phyloP scores from a whole-genome alignment of 2,888 invertebrate species.

The Orthosia cruda region DNA sequence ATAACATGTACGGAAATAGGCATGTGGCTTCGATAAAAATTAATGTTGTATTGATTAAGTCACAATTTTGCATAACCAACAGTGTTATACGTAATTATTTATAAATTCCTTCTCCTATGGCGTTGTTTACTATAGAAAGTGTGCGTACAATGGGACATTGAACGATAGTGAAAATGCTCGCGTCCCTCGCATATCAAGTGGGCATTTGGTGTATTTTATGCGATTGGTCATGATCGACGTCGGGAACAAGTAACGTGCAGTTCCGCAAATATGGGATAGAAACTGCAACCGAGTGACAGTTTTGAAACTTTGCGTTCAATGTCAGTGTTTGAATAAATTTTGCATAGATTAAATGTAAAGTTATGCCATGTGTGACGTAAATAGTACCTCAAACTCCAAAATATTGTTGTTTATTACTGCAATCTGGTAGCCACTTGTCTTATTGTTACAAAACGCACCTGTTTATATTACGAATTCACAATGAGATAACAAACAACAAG shows the following conservation, averaged over 20 bases:
- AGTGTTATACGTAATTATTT: conserved; percentile 74
- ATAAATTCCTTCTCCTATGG: conserved; percentile 75
- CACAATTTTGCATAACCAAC: conserved; percentile 66
- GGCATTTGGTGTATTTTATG: conserved; percentile 73
- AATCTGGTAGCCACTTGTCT: not conserved
- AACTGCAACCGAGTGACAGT: conserved; percentile 53
- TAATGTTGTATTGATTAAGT: conserved; percentile 67
- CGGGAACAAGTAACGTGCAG: conserved; percentile 59
- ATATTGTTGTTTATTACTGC: not conserved
- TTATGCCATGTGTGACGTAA: not conserved
- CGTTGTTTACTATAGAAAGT: conserved; percentile 88
- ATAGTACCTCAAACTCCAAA: not conserved
- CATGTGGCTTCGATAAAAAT: conserved; percentile 44
- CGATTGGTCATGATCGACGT: conserved; percentile 68
- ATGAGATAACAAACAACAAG: not conserved
- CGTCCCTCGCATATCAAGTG: conserved; percentile 81
- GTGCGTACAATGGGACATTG: conserved; percentile 84
- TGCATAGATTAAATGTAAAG: not conserved
- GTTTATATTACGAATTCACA: conserved; percentile 7
- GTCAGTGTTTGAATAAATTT: not conserved
- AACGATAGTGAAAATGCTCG: conserved; percentile 89
- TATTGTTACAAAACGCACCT: conserved; percentile 3
- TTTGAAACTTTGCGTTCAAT: conserved; percentile 18
- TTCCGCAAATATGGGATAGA: conserved; percentile 58
- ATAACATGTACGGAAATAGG: conserved; percentile 52